Percentiles rank a stretch among this genome's conserved stretches.
Conservation (phyloP, 37 sponge, comb jelly and placozoan species). For the Chondrilla cf. caribensis region DNA sequence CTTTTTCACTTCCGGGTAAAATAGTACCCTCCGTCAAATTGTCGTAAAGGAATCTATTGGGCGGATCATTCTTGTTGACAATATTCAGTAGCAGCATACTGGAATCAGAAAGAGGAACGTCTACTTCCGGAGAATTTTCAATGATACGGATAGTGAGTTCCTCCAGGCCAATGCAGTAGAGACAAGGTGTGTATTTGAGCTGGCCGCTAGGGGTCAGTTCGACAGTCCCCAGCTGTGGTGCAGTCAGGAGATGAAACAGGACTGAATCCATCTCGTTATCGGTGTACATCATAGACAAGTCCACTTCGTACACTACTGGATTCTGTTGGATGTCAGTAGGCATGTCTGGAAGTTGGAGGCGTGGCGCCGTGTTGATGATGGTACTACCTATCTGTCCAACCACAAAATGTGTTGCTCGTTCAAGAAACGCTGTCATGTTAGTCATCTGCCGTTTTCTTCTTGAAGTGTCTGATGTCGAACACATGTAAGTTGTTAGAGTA, state of each 20-base stretch:
- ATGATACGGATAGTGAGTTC: slow-evolving; percentile 29
- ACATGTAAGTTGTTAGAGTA: slow-evolving; percentile 54
- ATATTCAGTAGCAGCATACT: slow-evolving; percentile 42
- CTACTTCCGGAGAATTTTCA: slow-evolving; percentile 44
- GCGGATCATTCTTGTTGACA: slow-evolving; percentile 43
- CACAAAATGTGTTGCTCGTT: slow-evolving; percentile 59
- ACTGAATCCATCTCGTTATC: slow-evolving; percentile 67
- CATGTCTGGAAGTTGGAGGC: slow-evolving; percentile 33
- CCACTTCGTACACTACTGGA: not conserved
- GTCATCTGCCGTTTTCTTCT: slow-evolving; percentile 32
- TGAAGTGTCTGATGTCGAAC: not conserved
- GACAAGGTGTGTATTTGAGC: slow-evolving; percentile 69
- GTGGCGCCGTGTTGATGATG: slow-evolving; percentile 74
- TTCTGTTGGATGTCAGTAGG: slow-evolving; percentile 34
- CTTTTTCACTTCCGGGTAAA: not conserved
- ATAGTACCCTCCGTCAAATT: not conserved
- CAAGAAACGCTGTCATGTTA: slow-evolving; percentile 21
- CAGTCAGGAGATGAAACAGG: slow-evolving; percentile 49
- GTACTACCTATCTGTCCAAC: slow-evolving; percentile 59
- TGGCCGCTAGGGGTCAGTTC: slow-evolving; percentile 40
- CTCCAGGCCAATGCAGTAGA: slow-evolving; percentile 68
- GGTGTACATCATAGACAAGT: slow-evolving; percentile 28
- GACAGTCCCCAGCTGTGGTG: slow-evolving; percentile 54
- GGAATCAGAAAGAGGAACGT: slow-evolving; percentile 33
- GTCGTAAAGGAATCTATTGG: slow-evolving; percentile 46